phyloP scores from a whole-genome alignment of 2,113 vertebrate species.

The Cygnus buccinator region DNA sequence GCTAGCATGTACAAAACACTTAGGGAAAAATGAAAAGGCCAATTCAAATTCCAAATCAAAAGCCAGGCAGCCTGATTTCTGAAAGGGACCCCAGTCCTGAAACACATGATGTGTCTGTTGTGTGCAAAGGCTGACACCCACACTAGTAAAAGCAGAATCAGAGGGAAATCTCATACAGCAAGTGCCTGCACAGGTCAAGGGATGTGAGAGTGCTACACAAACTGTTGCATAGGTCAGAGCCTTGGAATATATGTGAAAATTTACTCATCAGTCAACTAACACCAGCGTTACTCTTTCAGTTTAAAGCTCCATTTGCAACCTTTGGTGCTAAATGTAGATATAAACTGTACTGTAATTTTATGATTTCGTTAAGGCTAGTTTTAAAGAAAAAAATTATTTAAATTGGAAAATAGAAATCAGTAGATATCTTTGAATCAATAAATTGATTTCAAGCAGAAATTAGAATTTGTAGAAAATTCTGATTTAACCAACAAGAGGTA shows the following conservation, averaged over 20 bases:
- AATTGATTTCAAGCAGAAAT: neutral
- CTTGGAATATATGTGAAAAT: neutral
- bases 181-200: neutral
- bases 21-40: neutral
- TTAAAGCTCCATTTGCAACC: neutral
- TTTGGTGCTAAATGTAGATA: neutral
- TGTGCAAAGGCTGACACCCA: neutral
- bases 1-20: neutral
- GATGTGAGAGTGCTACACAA: neutral
- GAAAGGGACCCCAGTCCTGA: accelerated
- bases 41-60: neutral
- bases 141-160: neutral
- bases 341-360: neutral
- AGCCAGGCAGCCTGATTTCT: neutral
- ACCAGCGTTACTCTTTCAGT: neutral
- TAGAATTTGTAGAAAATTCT: neutral
- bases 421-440: neutral
- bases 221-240: neutral
- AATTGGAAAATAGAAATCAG: neutral
- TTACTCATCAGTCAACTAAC: neutral
- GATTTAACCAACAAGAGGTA: neutral
- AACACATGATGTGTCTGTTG: neutral
- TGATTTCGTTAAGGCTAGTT: neutral
- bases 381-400: neutral
- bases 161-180: neutral